Evolutionary conservation across 2,113 vertebrate species (phyloP), one percentile per base, ranked within the genome.

Genomic region (Tachysurus fulvidraco): DNA sequence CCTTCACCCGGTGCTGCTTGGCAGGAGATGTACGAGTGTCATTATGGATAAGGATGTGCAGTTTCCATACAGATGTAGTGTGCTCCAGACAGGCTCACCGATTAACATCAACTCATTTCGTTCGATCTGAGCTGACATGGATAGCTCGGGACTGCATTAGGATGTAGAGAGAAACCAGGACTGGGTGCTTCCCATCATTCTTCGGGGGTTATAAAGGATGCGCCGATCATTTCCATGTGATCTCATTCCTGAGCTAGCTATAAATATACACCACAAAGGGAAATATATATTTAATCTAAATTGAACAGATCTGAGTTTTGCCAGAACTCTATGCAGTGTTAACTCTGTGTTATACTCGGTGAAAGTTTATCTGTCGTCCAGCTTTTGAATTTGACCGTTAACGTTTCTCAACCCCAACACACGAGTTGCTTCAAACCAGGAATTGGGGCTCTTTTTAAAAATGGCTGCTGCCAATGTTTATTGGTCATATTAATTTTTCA

Each of bases 21-120:
- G 21, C 19, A 90, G 76, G 83, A 92, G 93, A 94, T 88, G 54
- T 91, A 94, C 92, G 92, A 90, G 84, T 81, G 91, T 90, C 92
- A 94, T 95, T 94, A 94, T 84, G 89, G 64, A 60, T 80, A 64
- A 52, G 87, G 93, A 82, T 89, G 86, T 88, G 83, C 79, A 44
- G 89, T 92, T 93, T 93, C 92, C 93, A 94, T 94, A 92, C 86
- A 88, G 89, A 85, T 46, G 89, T 85, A 30, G 84, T 79, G 85
- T 41, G 85, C 84, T 89, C 88, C 86, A 86, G 87, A 62, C 41
- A 1, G 85, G 85, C 79, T 64, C 88, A 88, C 84, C 86, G 93
- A 94, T 94, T 92, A 93, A 92, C 90, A 85, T 93, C 88, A 30
- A 55, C 6, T 81, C 28, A 25, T 84, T 85, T 82, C 4, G n/a